Evolutionary conservation across 2,113 vertebrate species (phyloP), one percentile per base, ranked within the genome.

Genomic region (Spermophilus dauricus): DNA sequence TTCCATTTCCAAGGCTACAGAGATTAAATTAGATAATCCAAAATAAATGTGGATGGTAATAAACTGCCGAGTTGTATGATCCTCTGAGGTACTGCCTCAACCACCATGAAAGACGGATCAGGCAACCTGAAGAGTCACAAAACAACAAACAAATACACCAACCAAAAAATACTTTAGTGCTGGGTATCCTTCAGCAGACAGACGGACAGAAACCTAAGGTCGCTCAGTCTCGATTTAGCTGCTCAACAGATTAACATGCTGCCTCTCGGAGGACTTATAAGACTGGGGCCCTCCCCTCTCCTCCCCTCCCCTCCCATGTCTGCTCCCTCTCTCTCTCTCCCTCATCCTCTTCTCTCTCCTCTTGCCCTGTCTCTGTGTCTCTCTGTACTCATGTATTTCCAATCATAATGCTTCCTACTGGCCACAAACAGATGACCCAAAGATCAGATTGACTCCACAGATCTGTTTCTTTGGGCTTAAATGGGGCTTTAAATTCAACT

Each of bases 21-120:
- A 82, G 96, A 96, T 88, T 94, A 94, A 96, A 96, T 97, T 96
- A 97, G 94, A 94, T 91, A 94, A 93, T 73, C 93, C 82, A 32
- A 94, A 93, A 69, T 92, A 86, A 86, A 86, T 82, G 48, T 77
- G 92, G 95, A 75, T 70, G 77, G 91, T 67, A 2, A 58, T 58
- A 88, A 37, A 72, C 5, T 86, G 56, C 26, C 32, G 91, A 63
- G 10, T 34, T 82, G 20, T 42, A 42, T 65, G 82, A 75, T 42
- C 42, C 42, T 32, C 86, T 77, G 69, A 89, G 96, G 63, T 51
- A 86, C 30, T 89, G 30, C 80, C 48, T 91, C 56, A 97, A 37
- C 72, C 22, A 37, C 83, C 34, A 28, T 10, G 51, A 65, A 91
- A 96, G 61, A 84, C 17, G 65, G 94, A 77, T 37, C 8, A 69